phyloP scores from a whole-genome alignment of 2,113 vertebrate genomes.

The Phyllostomus discolor region DNA sequence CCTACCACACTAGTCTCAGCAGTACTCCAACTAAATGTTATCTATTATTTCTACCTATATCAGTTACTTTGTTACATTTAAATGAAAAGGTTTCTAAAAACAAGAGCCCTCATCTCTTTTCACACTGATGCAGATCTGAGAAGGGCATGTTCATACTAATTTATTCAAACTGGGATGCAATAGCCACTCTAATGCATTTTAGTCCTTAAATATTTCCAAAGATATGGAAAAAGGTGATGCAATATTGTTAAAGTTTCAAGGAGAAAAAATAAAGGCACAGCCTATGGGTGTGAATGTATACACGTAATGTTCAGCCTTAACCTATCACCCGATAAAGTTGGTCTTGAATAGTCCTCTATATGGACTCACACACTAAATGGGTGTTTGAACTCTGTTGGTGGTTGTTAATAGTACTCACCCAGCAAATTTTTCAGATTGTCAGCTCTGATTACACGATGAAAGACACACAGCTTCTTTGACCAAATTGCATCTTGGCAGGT shows the following conservation, averaged over 20 bases:
- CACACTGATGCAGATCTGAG: background rate
- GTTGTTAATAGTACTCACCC: background rate
- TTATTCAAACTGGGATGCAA: background rate
- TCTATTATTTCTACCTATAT: background rate
- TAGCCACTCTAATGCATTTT: background rate
- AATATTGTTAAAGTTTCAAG: background rate
- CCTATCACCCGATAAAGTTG: background rate
- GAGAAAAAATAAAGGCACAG: background rate
- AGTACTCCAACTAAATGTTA: background rate
- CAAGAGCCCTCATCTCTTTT: background rate
- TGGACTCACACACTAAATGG: background rate
- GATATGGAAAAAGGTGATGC: background rate
- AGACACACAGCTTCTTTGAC: conserved; percentile 27
- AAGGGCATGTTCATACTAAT: background rate
- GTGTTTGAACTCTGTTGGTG: conserved; percentile 23
- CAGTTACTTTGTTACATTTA: background rate
- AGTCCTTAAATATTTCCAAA: background rate
- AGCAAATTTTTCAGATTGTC: conserved; percentile 25
- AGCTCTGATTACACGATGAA: conserved; percentile 47
- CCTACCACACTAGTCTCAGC: background rate
- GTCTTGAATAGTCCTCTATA: conserved; percentile 10
- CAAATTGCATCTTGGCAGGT: conserved; percentile 46
- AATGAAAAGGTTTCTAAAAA: background rate
- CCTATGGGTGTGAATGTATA: background rate
- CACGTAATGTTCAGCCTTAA: background rate